Evolutionary conservation across 1,140 invertebrate genomes (phyloP), one percentile per base, ranked within the genome.

Genomic region (Cherax destructor): DNA sequence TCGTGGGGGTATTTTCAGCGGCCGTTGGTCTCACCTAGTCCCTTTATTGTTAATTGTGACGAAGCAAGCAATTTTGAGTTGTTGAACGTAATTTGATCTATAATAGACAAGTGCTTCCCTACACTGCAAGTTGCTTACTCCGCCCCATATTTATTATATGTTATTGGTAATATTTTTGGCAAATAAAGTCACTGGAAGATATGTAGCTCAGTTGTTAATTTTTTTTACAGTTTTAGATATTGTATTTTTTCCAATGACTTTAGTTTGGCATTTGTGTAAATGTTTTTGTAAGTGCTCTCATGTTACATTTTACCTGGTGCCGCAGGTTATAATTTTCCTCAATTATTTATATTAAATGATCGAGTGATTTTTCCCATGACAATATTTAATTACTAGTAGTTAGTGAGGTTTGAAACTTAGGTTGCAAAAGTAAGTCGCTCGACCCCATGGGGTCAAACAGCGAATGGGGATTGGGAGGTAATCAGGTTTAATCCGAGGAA

Each of bases 301-400:
- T 61, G 24, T 87, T 41, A 50, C 49, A 47, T 77, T 13, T 50
- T n/a, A 30, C 18, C 74, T 79, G 65, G 30, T 56, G 49, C 50
- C 30, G 50, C 84, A 77, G 84, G 65, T 76, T 56, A 30, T 50
- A 24, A 78, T 11, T 52, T 61, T 61, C 18, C 85, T 78, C 50
- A 59, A 79, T 61, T 59, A 59, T 47, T 78, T 87, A 78, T 78
- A 21, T 74, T 87, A 87, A 87, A 69, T 78, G 76, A 24, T 87
- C 76, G 74, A 87, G 85, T 61, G 85, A 87, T 78, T 50, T 77
- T 78, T 79, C 74, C 85, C 85, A 87, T 87, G 85, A 87, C 85
- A 87, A 87, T 78, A 76, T 78, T 87, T 87, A 50, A 78, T 87
- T 41, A 59, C 76, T 61, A 87, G 76, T 52, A 87, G 30, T 79